Conservation (phyloP, 1,140 invertebrate species). For the Drosophila setifemur region DNA sequence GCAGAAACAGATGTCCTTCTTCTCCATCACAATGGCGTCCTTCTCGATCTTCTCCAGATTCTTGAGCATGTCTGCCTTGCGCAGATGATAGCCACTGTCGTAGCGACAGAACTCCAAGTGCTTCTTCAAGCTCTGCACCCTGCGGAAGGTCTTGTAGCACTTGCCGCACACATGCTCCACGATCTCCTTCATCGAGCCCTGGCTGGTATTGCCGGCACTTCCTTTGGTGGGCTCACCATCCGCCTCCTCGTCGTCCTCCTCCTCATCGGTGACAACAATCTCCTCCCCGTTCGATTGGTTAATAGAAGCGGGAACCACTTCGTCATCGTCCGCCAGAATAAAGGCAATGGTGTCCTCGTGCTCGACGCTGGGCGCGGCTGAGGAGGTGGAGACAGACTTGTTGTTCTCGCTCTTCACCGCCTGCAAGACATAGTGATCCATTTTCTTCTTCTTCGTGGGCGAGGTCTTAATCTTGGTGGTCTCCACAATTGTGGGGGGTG, state of each 20-base stretch:
- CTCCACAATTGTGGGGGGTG: conserved; percentile 15
- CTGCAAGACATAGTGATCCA: conserved; percentile 75
- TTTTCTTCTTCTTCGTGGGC: conserved; percentile 53
- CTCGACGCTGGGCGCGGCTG: conserved; percentile 1
- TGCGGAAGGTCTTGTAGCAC: conserved; percentile 77
- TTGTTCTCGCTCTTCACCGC: conserved; percentile 63
- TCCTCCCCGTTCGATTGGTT: conserved; percentile 36
- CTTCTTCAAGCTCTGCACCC: conserved; percentile 72
- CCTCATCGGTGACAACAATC: conserved; percentile 48
- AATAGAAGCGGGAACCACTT: conserved; percentile 27
- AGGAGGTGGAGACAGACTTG: conserved; percentile 49
- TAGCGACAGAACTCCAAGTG: conserved; percentile 78
- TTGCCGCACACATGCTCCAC: conserved; percentile 81
- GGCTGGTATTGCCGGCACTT: conserved; percentile 3
- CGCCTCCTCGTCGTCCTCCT: conserved; percentile 37
- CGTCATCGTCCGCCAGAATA: conserved; percentile 62
- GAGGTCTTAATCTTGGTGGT: conserved; percentile 48
- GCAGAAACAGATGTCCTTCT: conserved; percentile 79
- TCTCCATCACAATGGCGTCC: conserved; percentile 73
- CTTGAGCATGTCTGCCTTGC: conserved; percentile 77
- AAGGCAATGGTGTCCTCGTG: conserved; percentile 73
- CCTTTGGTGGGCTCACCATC: conserved; percentile 8
- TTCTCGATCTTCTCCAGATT: conserved; percentile 81
- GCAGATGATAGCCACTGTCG: conserved; percentile 74
- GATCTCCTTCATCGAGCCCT: conserved; percentile 59